Base-by-base conservation (phyloP, 2,797 vertebrate species). In the Decapterus maruadsi region DNA sequence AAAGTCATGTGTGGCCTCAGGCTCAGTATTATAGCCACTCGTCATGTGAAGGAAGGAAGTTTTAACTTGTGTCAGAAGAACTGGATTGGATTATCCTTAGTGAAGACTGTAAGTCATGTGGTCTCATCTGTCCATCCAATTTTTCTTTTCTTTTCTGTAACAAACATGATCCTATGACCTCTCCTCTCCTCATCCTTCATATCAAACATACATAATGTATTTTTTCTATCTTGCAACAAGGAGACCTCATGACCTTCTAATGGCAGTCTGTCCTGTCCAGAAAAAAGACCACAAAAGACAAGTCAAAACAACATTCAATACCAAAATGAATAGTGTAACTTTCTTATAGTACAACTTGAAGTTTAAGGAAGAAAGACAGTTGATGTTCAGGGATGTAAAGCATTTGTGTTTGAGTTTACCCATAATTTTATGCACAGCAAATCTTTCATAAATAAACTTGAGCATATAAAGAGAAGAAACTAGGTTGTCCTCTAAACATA, bases 1-100 rank as follows among this genome's bases (percentile, higher is more conserved):
- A 82, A 80, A 63, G 58, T 75, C 68, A 75, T 63, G 63, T 70
- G 64, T 75, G 43, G 72, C 79, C 64, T 80, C 13, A 45, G 58
- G 66, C 48, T 64, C 22, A 42, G 34, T 46, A 45, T 78, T 68
- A 69, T 19, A 72, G n/a, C 66, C 53, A 40, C 14, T 82, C 55
- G 4, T 78, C 4, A 36, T 61, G 68, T 55, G 19, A 26, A 68
- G 14, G 43, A 55, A 61, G 36, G 19, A 46, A 3, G 51, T 38
- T 71, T 26, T 17, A 60, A 72, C 59, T 51, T 59, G 48, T 72
- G 68, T 83, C 77, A 81, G 58, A 79, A 55, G 58, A 59, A 81
- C 80, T 75, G 16, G 36, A 85, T 75, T 65, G 46, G 11, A 81
- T 81, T 71, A 61, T 6, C 20, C 59, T 56, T 26, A 67, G 11